phyloP scores from a whole-genome alignment of 2,797 vertebrate species.

The Crocidura indochinensis region DNA sequence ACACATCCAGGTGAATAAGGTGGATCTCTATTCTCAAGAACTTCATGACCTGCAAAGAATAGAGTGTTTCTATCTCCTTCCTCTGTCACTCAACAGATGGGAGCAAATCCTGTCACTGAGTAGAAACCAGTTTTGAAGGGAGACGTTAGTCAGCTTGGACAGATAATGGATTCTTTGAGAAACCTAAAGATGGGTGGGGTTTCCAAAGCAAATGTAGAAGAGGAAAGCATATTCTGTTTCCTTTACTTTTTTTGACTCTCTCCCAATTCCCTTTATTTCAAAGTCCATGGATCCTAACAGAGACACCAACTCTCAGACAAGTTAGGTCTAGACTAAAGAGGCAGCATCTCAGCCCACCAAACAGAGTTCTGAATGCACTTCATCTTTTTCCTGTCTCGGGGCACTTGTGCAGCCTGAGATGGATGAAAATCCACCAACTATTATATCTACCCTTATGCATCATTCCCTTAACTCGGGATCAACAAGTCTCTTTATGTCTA shows the following conservation, averaged over 20 bases:
- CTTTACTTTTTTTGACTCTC: background rate
- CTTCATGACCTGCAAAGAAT: background rate
- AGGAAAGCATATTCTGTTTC: background rate
- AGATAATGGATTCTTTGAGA: background rate
- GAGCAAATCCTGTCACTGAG: background rate
- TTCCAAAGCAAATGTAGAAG: background rate
- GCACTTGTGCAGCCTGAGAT: background rate
- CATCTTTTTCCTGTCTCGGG: background rate
- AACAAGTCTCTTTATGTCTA: background rate
- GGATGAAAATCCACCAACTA: background rate
- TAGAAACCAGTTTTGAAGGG: background rate
- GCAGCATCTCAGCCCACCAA: background rate
- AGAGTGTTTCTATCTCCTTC: background rate
- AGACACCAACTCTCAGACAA: background rate
- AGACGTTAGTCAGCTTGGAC: background rate
- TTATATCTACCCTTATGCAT: background rate
- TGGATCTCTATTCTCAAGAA: background rate
- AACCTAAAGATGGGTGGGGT: background rate
- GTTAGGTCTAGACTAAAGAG: background rate
- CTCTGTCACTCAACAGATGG: background rate
- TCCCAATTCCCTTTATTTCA: background rate
- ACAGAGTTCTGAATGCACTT: accelerated
- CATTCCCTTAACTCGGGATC: background rate
- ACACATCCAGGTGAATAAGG: background rate
- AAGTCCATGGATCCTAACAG: background rate